A percentile compares a stretch with the other conserved stretches of the same genome.
Conservation (phyloP, 2,113 vertebrate genomes). For the Furnarius figulus region DNA sequence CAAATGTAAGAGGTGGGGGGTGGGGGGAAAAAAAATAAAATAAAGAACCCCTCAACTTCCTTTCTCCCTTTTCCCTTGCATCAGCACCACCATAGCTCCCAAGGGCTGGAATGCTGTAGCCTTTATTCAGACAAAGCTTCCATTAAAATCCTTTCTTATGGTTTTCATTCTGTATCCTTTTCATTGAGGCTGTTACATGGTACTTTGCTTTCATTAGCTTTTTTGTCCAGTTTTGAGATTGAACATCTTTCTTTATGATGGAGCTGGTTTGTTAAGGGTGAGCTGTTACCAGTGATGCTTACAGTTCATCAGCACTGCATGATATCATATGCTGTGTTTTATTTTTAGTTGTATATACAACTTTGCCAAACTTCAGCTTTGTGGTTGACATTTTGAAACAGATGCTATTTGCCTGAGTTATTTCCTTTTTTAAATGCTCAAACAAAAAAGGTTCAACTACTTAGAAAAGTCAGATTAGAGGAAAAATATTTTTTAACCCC, state of each 20-base stretch:
- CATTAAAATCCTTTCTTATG: background rate
- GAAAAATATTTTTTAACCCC: background rate
- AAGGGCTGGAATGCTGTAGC: background rate
- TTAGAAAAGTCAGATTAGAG: background rate
- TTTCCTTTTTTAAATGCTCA: background rate
- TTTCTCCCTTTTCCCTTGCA: background rate
- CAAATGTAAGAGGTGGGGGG: background rate
- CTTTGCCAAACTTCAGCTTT: constrained; percentile 48
- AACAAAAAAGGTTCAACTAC: background rate
- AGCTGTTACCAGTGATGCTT: constrained; percentile 7
- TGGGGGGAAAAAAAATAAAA: too few species aligned
- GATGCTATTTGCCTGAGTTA: constrained; percentile 17
- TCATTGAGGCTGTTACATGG: background rate
- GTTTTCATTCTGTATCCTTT: background rate
- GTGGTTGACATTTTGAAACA: constrained; percentile 28
- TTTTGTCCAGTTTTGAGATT: background rate
- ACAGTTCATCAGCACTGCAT: background rate
- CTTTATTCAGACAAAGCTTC: background rate
- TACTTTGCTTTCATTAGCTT: background rate
- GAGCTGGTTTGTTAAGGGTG: background rate
- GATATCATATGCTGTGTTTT: background rate
- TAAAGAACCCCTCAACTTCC: background rate
- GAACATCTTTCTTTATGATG: background rate
- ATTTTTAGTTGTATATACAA: constrained; percentile 34
- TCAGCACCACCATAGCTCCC: background rate